Percentiles rank a stretch among this genome's conserved stretches.
Evolutionary conservation across 1,140 invertebrate species (phyloP).

Genomic region (Trichonephila clavipes): DNA sequence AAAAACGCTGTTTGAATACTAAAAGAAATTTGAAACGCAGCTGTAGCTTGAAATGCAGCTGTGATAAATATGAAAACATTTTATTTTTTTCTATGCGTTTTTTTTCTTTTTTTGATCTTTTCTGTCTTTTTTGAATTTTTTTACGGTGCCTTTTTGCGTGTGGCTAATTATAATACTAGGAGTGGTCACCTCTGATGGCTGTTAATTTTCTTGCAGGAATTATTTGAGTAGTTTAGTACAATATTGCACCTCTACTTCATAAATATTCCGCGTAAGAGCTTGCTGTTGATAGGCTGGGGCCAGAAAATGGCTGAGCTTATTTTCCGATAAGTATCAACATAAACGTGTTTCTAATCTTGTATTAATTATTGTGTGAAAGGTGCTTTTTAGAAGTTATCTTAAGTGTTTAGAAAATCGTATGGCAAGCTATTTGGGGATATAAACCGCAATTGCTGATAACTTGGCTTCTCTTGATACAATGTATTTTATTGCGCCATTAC

Average conservation of each 20-base stretch:
- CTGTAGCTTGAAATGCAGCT: background rate
- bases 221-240: conserved; percentile 8
- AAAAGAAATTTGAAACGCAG: background rate
- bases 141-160: background rate
- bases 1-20: conserved; percentile 1
- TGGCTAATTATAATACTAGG: conserved; percentile 30
- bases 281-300: background rate
- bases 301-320: background rate
- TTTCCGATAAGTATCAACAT: background rate
- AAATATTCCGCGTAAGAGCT: background rate
- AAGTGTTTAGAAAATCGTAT: no score
- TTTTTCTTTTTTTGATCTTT: background rate
- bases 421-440: no score
- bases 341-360: no score
- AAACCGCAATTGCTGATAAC: no score
- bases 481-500: no score
- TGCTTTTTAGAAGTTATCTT: no score
- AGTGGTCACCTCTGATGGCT: background rate
- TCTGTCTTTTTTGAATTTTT: background rate
- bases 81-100: background rate
- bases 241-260: background rate
- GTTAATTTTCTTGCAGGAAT: conserved; percentile 50
- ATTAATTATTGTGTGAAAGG: no score
- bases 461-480: no score
- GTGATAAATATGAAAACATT: background rate